phyloP scores from a whole-genome alignment of 2,113 vertebrate species.

The Gasterosteus nipponicus region DNA sequence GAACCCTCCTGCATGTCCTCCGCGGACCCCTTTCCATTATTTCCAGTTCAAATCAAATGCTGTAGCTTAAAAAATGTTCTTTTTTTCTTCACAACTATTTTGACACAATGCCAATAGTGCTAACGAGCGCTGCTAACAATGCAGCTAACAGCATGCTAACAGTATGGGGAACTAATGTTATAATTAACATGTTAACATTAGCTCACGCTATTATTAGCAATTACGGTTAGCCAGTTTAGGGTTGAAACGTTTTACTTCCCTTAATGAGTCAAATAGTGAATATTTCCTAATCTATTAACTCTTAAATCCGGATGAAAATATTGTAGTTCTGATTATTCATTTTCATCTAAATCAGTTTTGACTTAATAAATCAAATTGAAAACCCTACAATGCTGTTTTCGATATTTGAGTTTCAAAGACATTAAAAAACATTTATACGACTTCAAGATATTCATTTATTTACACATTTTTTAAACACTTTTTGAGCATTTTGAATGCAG shows the following conservation, averaged over 20 bases:
- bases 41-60: too few relatives aligned
- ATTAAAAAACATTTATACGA: not conserved
- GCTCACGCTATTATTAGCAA: not conserved
- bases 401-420: not conserved
- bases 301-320: too few relatives aligned
- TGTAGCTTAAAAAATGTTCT: too few relatives aligned
- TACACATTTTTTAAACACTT: not conserved
- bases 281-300: too few relatives aligned
- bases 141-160: not conserved
- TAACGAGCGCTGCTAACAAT: not conserved
- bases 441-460: not conserved
- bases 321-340: not conserved
- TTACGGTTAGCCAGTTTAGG: not conserved
- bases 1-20: too few relatives aligned
- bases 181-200: not conserved
- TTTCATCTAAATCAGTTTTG: not conserved
- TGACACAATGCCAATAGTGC: not conserved
- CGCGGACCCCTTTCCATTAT: too few relatives aligned
- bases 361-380: not conserved
- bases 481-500: not conserved
- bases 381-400: not conserved
- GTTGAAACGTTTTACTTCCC: not conserved
- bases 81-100: not conserved
- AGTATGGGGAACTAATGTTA: not conserved
- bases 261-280: too few relatives aligned